These are phyloP conservation scores for Nasonia oneida DNA, from an alignment of 2,888 invertebrate species.

Conservation along the genomic window DNA sequence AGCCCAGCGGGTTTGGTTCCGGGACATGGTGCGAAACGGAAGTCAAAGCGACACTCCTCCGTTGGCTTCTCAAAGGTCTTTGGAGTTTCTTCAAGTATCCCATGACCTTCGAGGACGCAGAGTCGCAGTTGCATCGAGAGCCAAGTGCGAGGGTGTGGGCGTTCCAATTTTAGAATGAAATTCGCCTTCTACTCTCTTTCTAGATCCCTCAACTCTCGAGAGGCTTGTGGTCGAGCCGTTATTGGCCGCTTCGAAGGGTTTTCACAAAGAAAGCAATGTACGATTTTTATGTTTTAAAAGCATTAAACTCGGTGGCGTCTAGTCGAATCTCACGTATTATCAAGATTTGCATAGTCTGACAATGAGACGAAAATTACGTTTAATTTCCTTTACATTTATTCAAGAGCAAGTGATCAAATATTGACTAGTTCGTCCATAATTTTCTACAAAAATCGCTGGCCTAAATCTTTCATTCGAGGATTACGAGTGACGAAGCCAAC, in stretches of 20 bases:
- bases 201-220: conserved; percentile 64
- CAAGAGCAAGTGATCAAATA: neutral
- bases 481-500: neutral
- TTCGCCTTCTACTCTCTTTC: conserved; percentile 67
- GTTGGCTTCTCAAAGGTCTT: conserved; percentile 24
- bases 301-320: neutral
- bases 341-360: neutral
- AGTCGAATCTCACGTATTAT: too few species aligned
- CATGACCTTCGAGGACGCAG: conserved; percentile 60
- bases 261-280: too few species aligned
- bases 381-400: neutral
- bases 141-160: conserved; percentile 72
- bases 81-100: conserved; percentile 39
- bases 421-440: conserved; percentile 13
- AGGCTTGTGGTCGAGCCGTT: conserved; percentile 73
- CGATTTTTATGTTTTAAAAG: neutral
- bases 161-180: conserved; percentile 74
- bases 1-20: conserved; percentile 45
- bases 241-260: neutral
- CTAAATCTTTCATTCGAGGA: neutral
- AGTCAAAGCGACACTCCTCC: conserved; percentile 50
- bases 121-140: conserved; percentile 73
- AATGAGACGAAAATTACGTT: neutral
- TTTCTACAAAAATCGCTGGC: neutral
- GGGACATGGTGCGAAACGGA: conserved; percentile 53